Conservation (phyloP, 2,113 vertebrate species). For the Cyprinus carpio region DNA sequence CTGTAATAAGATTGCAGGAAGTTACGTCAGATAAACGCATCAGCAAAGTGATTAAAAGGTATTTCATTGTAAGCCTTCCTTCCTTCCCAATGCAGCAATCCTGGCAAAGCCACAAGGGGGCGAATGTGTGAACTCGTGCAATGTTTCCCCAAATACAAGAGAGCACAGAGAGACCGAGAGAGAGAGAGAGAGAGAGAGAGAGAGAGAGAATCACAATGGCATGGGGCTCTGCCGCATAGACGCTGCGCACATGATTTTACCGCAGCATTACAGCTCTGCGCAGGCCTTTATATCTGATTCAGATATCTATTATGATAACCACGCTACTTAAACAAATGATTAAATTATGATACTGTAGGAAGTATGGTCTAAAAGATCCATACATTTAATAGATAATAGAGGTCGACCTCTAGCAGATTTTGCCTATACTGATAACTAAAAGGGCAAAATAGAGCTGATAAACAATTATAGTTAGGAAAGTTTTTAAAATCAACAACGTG, state of each 20-base stretch:
- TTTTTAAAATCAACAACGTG: background rate
- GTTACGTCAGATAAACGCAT: background rate
- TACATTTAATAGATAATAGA: background rate
- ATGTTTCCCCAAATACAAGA: background rate
- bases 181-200: background rate
- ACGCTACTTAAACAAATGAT: background rate
- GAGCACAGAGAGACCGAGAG: conserved; percentile 21
- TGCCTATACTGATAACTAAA: background rate
- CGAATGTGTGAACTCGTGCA: background rate
- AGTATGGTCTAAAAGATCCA: background rate
- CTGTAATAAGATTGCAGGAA: background rate
- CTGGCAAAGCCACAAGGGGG: conserved; percentile 18
- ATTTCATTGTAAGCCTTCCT: background rate
- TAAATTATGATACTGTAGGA: background rate
- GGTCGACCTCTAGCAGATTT: background rate
- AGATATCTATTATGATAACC: background rate
- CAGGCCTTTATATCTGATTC: background rate
- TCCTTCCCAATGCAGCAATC: background rate
- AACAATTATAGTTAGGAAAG: background rate
- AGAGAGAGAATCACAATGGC: conserved; percentile 5
- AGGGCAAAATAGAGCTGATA: background rate
- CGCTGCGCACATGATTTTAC: background rate
- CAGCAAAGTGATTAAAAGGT: background rate
- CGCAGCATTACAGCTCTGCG: background rate
- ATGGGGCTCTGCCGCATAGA: conserved; percentile 5